Percentiles rank a stretch among this genome's conserved stretches.
These are phyloP conservation scores for Upupa epops DNA, from an alignment of 2,113 vertebrate genomes.

Conservation along the genomic window DNA sequence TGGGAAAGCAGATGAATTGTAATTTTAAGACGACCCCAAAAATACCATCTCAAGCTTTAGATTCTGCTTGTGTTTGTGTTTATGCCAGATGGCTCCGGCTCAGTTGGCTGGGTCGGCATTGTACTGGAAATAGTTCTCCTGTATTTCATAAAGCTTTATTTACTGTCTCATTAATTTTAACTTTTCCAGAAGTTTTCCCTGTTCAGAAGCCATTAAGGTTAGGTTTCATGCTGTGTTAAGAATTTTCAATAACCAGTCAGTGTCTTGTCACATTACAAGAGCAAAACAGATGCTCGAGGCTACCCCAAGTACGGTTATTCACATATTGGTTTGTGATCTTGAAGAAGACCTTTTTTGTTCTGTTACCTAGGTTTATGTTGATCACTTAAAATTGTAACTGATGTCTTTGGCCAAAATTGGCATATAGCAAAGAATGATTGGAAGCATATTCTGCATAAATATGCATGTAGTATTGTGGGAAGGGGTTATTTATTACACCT, in stretches of 20 bases:
- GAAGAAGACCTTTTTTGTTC: background rate
- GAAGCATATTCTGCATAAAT: background rate
- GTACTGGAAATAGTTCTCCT: slow-evolving; percentile 49
- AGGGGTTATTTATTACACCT: background rate
- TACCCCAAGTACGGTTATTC: background rate
- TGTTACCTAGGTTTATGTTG: background rate
- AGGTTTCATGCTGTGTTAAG: slow-evolving; percentile 14
- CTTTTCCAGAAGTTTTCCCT: slow-evolving; percentile 62
- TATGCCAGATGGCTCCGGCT: slow-evolving; percentile 60
- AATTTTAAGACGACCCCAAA: background rate
- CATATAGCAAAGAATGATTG: background rate
- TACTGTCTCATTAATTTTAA: slow-evolving; percentile 74
- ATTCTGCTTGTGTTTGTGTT: slow-evolving; percentile 20
- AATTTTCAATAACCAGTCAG: slow-evolving; percentile 37
- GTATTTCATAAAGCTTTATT: slow-evolving; percentile 49
- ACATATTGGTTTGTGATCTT: background rate
- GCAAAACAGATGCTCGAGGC: background rate
- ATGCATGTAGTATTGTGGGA: background rate
- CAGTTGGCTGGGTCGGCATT: slow-evolving; percentile 36
- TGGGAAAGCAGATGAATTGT: background rate
- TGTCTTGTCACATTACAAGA: background rate
- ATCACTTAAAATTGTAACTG: background rate
- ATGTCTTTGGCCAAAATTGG: background rate
- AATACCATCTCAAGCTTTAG: background rate
- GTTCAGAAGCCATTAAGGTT: slow-evolving; percentile 53